Percentiles rank a stretch among this genome's conserved stretches.
Conservation (phyloP, 2,113 vertebrate genomes). For the Ondatra zibethicus region DNA sequence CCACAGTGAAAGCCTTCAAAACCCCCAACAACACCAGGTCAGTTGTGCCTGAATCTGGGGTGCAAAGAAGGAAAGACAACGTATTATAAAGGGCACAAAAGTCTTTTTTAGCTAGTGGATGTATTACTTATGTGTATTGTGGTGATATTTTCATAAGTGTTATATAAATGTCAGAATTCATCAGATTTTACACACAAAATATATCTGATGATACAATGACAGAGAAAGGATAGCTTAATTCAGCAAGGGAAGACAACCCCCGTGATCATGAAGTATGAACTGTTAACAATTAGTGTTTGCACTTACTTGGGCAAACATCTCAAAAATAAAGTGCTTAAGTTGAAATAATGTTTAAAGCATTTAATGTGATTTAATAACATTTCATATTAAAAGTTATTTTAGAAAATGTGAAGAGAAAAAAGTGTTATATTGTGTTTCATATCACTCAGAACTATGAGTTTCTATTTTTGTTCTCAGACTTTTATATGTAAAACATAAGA, state of each 20-base stretch:
- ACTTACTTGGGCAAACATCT: background rate
- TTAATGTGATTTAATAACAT: background rate
- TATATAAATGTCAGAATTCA: constrained; percentile 10
- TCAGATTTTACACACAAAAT: background rate
- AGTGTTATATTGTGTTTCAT: background rate
- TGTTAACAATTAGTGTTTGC: background rate
- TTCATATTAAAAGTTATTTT: constrained; percentile 19
- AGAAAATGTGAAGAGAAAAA: background rate
- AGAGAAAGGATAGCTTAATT: background rate
- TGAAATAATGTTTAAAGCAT: background rate
- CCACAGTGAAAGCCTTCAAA: background rate
- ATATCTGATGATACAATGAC: background rate
- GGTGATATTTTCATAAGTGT: background rate
- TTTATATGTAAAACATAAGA: background rate
- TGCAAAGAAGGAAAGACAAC: background rate
- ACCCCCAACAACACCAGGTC: background rate
- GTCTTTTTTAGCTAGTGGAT: background rate
- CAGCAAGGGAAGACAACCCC: background rate
- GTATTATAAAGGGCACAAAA: background rate
- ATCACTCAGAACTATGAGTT: background rate
- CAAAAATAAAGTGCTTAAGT: background rate
- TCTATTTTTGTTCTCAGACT: background rate
- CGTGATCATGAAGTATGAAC: background rate
- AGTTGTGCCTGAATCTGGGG: background rate
- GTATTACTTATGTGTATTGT: background rate